Evolutionary conservation across 1,140 invertebrate species (phyloP), one percentile per base, ranked within the genome.

Genomic region (Heliconius nattereri): DNA sequence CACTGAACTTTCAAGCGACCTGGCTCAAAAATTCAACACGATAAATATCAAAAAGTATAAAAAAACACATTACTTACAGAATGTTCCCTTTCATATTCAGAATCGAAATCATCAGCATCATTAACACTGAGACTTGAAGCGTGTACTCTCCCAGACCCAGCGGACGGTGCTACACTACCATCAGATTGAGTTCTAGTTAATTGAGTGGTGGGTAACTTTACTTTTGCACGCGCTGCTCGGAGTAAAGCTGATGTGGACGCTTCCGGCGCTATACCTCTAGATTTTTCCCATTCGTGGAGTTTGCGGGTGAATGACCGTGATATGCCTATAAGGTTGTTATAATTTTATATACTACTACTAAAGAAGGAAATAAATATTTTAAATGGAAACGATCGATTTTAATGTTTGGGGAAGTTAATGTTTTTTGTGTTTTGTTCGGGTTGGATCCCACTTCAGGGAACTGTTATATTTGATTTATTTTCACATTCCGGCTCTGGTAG

Each of bases 231-330:
- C 3, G 94, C 94, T 20, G 93, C 93, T 11, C 96, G 96, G 0
- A 98, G 92, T 0, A 98, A 89, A 0, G 97, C 96, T 79, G 98
- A 97, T 0, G 97, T 98, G 1, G 97, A 98, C 0, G 96, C 96
- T 90, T 98, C 97, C 0, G 97, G 97, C 1, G 96, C 96, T 73
- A 98, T 98, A 5, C 97, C 97, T 72, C 96, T 94, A 40, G 97
- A 96, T 81, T 98, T 97, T 89, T 98, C 98, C 98, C 98, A 98
- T 89, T 98, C 98, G 89, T 98, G 98, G 0, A 98, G 94, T 88
- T 98, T 98, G 54, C 97, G 96, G 0, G 97, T 98, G 89, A 98
- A 98, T 83, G 98, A 98, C 74, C 97, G 96, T 0, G 97, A 98
- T 80, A 98, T 98, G 1, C 98, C 94, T 95, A 75, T 8, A 84